Evolutionary conservation across 2,888 invertebrate species (phyloP), one percentile per base, ranked within the genome.

Genomic region (Cancer borealis): DNA sequence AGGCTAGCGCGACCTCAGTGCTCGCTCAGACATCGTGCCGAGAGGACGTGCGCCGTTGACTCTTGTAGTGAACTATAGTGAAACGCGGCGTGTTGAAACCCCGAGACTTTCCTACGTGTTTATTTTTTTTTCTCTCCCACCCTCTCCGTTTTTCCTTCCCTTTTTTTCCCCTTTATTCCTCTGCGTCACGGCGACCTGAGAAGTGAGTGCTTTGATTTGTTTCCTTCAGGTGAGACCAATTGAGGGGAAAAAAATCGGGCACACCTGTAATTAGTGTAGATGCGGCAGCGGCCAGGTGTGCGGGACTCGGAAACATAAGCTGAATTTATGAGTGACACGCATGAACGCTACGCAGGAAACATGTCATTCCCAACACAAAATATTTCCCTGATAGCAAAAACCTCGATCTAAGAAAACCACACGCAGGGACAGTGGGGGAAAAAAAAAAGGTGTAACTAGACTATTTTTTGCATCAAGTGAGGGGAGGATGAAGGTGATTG

Each of bases 271-370:
- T 79, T 79, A 79, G 79, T 30, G 66, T 66, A 6, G 17, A 17
- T 66, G 66, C 17, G 21, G 79, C 79, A 3, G 30, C 30, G 17
- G 73, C 12, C 79, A 26, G 79, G 79, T 79, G 79, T 79, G 79
- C 79, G 79, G 79, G 79, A 10, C 30, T 30, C 30, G 79, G 79
- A 30, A 79, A 79, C 79, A 79, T 79, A 79, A 79, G 30, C 30
- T 30, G 79, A 30, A 79, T 79, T 79, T 79, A 79, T 79, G 79
- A 79, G 79, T 79, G 79, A 79, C 79, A 30, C 79, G 30, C 79
- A 79, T 79, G 79, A 30, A 79, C 30, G 79, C 79, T 12, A 21
- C 12, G 26, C 79, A 3, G 79, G 79, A 8, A 79, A 26, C 79
- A 10, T 79, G 79, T 79, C 79, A 79, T 79, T 79, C 8, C 30